Evolutionary conservation across 2,888 invertebrate species (phyloP).

Genomic region (Cenopis cana): DNA sequence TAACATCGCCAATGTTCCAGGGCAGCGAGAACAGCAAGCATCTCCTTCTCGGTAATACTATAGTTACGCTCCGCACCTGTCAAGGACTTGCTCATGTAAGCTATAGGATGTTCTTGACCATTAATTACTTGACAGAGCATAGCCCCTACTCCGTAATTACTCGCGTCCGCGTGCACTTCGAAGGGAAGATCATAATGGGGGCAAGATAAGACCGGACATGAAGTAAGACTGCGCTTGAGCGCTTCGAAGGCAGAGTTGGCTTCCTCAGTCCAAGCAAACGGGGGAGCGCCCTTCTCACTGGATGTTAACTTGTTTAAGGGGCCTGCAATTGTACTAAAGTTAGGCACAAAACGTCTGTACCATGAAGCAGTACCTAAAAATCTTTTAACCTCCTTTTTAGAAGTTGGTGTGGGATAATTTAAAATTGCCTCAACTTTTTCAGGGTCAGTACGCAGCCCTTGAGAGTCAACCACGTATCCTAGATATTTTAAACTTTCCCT

Average conservation of each 20-base stretch:
- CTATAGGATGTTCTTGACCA: no score
- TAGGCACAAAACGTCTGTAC: conserved; percentile 50
- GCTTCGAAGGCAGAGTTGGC: conserved; percentile 44
- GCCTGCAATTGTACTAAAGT: conserved; percentile 49
- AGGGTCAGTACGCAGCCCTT: conserved; percentile 51
- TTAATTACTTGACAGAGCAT: no score
- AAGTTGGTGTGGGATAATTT: conserved; percentile 48
- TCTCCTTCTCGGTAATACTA: no score
- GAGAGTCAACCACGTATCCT: conserved; percentile 52
- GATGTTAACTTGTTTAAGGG: conserved; percentile 51
- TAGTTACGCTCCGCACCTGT: no score
- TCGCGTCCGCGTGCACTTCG: conserved; percentile 33
- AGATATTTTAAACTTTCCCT: conserved; percentile 45
- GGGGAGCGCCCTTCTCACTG: conserved; percentile 44
- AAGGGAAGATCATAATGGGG: conserved; percentile 23
- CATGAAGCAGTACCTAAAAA: conserved; percentile 51
- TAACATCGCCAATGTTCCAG: no score
- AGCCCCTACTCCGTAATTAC: no score
- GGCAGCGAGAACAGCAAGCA: no score
- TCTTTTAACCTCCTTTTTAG: conserved; percentile 47
- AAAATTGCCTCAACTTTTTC: conserved; percentile 50
- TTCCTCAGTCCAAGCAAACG: conserved; percentile 47
- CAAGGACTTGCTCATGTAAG: no score
- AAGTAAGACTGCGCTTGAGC: background rate
- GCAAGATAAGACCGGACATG: conserved; percentile 28